These are phyloP conservation scores for Montipora foliosa DNA, from an alignment of 64 coral and sea anemone species.

Conservation along the genomic window DNA sequence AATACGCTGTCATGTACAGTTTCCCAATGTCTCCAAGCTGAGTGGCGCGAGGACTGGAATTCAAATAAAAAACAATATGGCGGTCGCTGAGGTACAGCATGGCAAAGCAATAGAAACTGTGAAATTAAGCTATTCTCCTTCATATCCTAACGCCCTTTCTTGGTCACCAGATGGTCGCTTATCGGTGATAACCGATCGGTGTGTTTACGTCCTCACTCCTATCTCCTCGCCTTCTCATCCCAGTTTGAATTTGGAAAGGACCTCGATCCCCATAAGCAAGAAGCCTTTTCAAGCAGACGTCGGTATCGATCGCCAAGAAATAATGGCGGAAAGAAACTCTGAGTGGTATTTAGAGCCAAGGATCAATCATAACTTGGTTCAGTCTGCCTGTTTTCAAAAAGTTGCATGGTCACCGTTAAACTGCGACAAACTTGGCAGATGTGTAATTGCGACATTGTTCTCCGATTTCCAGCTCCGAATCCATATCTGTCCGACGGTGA, in stretches of 20 bases:
- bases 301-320: conserved; percentile 17
- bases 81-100: not conserved
- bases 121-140: conserved; percentile 50
- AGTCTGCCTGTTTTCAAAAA: conserved; percentile 36
- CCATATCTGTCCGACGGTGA: not conserved
- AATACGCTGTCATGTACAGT: not conserved
- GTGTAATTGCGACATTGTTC: conserved; percentile 65
- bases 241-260: conserved; percentile 59
- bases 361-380: not conserved
- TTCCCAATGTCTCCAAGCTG: not conserved
- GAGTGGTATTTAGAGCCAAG: conserved; percentile 17
- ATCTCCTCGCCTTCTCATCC: conserved; percentile 17
- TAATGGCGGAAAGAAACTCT: not conserved
- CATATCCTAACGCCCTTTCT: conserved; percentile 46
- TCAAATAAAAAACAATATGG: not conserved
- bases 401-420: conserved; percentile 77
- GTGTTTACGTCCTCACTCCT: conserved; percentile 74
- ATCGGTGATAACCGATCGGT: conserved; percentile 71
- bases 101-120: conserved; percentile 46
- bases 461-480: conserved; percentile 67
- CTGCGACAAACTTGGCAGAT: conserved; percentile 58
- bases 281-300: conserved; percentile 39
- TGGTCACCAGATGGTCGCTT: conserved; percentile 77
- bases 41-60: not conserved
- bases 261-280: conserved; percentile 2